Base-by-base conservation (phyloP, 2,113 vertebrate genomes). In the Euleptes europaea region DNA sequence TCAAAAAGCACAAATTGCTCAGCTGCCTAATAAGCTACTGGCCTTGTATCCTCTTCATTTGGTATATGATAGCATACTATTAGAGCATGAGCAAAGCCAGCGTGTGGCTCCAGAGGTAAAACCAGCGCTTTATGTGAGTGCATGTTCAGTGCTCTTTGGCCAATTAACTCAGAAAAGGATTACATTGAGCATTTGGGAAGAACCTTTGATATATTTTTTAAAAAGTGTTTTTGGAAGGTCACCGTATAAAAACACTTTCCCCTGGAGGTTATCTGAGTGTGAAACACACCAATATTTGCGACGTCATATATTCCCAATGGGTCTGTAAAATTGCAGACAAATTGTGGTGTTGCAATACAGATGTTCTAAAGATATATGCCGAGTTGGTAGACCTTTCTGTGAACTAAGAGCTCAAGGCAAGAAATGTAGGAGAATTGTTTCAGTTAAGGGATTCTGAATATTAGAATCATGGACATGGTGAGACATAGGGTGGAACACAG, bases 141-240 rank as follows among this genome's bases (percentile, higher is more conserved):
- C 21, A 17, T 66, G 80, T 84, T 74, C 87, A 74, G 67, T 79
- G 13, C 0, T 0, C 38, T 47, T 1, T 5, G 86, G 35, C 88
- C 89, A 94, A 89, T 94, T 94, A 94, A 35, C 82, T 90, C 8
- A 44, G 90, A 88, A 94, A 94, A 92, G 88, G 92, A 93, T 94
- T 92, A 90, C 88, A 35, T 2, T 5, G 84, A 86, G 84, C 71
- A 66, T 66, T 21, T 75, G 67, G 19, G 75, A 87, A 86, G 63
- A 44, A 76, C 74, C 83, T 88, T 84, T 81, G 90, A 88, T 73
- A 72, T 51, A 28, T 67, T 23, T 54, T 54, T 57, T 80, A 51
- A 57, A 5, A 60, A n/a, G 6, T 40, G 26, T 60, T 57, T 81
- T 83, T 72, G 35, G 71, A 42, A 28, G 83, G 86, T 76, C 26